Evolutionary conservation across 2,888 invertebrate genomes (phyloP).

Genomic region (Rhyacophila evoluta): DNA sequence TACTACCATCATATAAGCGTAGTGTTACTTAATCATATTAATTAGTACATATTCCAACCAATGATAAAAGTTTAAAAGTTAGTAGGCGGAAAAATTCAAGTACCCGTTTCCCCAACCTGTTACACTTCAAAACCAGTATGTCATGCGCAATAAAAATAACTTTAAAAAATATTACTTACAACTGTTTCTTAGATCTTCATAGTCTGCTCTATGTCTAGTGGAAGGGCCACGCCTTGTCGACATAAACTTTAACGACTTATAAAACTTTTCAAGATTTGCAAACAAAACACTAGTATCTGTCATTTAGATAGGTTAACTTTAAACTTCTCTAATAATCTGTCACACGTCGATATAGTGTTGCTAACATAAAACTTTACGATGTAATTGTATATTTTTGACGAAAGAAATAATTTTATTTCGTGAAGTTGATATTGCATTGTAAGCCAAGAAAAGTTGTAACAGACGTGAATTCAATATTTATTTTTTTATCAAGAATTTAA

Average conservation of each 20-base stretch:
- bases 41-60: background rate
- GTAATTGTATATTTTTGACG: too few species aligned
- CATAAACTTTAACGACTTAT: conserved; percentile 31
- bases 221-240: conserved; percentile 29
- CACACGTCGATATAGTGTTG: conserved; percentile 9
- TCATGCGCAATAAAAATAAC: conserved; percentile 36
- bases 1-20: too few species aligned
- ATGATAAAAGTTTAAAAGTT: background rate
- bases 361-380: background rate
- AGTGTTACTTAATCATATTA: too few species aligned
- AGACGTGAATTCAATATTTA: too few species aligned
- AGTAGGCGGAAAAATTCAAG: background rate
- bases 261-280: conserved; percentile 30
- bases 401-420: too few species aligned
- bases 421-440: too few species aligned
- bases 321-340: background rate
- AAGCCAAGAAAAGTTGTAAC: too few species aligned
- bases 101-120: conserved; percentile 27
- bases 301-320: conserved; percentile 11
- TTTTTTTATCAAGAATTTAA: too few species aligned
- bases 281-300: conserved; percentile 1
- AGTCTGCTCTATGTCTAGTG: conserved; percentile 31
- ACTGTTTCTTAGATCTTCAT: conserved; percentile 41
- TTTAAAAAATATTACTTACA: conserved; percentile 37
- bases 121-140: conserved; percentile 26